Conservation (phyloP, 1,140 invertebrate species). For the Bilobella aurantiaca region DNA sequence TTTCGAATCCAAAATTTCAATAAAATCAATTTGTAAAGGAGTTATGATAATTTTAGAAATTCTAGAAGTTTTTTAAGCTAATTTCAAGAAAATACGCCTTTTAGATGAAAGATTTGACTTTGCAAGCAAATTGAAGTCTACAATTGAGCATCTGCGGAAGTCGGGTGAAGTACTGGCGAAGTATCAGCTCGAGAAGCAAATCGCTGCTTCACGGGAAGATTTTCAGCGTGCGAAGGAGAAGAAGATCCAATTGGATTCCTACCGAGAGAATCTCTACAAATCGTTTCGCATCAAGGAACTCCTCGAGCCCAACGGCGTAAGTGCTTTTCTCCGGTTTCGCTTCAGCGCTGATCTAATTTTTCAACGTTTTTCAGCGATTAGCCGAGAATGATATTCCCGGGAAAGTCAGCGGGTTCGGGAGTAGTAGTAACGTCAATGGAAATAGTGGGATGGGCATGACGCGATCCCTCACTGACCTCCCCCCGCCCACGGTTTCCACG, state of each 20-base stretch:
- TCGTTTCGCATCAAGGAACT: slow-evolving; percentile 60
- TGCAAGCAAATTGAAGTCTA: slow-evolving; percentile 74
- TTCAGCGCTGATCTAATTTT: neutral
- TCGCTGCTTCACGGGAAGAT: slow-evolving; percentile 80
- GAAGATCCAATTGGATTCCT: slow-evolving; percentile 77
- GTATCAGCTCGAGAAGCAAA: slow-evolving; percentile 78
- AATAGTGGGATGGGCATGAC: slow-evolving; percentile 20
- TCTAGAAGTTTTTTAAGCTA: slow-evolving; percentile 8
- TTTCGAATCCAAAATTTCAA: no score
- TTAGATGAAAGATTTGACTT: slow-evolving; percentile 82
- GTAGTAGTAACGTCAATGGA: neutral
- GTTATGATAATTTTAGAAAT: no score
- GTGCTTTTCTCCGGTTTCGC: no score
- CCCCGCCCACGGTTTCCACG: slow-evolving; percentile 20
- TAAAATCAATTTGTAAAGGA: no score
- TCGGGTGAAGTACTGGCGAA: slow-evolving; percentile 81
- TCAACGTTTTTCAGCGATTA: slow-evolving; percentile 38
- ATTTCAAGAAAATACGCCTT: slow-evolving; percentile 32
- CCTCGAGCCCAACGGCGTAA: slow-evolving; percentile 65
- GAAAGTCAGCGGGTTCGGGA: slow-evolving; percentile 6
- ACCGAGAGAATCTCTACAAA: slow-evolving; percentile 57
- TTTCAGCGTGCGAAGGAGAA: slow-evolving; percentile 78
- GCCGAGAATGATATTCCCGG: slow-evolving; percentile 44
- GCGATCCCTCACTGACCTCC: slow-evolving; percentile 29
- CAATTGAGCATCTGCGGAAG: slow-evolving; percentile 65